Evolutionary conservation across 2,888 invertebrate species (phyloP).

Genomic region (Ditula angustiorana): DNA sequence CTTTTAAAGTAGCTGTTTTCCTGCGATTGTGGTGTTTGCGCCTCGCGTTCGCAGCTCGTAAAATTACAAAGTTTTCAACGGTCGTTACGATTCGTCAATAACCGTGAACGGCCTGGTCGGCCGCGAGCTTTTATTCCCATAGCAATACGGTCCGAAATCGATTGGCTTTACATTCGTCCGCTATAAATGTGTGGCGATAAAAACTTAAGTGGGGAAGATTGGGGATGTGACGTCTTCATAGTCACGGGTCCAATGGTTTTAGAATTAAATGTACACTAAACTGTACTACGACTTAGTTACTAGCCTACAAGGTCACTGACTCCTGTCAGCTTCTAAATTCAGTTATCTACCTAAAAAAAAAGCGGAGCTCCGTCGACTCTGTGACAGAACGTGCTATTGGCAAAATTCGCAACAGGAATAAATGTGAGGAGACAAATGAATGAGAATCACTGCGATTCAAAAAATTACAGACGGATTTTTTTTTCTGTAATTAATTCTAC

Average conservation of each 20-base stretch:
- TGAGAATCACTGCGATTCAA: too few species aligned
- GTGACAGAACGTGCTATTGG: too few species aligned
- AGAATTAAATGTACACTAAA: neutral
- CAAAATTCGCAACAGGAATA: too few species aligned
- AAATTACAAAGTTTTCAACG: slow-evolving; percentile 38
- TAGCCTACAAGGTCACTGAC: too few species aligned
- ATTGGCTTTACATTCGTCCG: neutral
- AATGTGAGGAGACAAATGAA: too few species aligned
- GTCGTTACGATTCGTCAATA: slow-evolving; percentile 36
- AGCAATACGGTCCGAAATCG: slow-evolving; percentile 1
- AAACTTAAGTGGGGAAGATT: slow-evolving; percentile 25
- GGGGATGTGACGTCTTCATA: slow-evolving; percentile 11
- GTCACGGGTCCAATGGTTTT: slow-evolving; percentile 10
- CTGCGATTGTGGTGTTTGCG: slow-evolving; percentile 16
- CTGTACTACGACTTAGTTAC: too few species aligned
- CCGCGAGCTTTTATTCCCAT: neutral
- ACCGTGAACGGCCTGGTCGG: neutral
- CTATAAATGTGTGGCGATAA: slow-evolving; percentile 6
- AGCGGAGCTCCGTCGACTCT: too few species aligned
- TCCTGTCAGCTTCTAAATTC: too few species aligned
- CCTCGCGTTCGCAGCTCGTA: slow-evolving; percentile 31
- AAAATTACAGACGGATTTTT: too few species aligned
- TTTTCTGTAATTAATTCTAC: too few species aligned
- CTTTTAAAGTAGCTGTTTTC: slow-evolving; percentile 5
- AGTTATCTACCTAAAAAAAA: too few species aligned